phyloP scores from a whole-genome alignment of 2,113 vertebrate species.

The Podarcis cretensis region DNA sequence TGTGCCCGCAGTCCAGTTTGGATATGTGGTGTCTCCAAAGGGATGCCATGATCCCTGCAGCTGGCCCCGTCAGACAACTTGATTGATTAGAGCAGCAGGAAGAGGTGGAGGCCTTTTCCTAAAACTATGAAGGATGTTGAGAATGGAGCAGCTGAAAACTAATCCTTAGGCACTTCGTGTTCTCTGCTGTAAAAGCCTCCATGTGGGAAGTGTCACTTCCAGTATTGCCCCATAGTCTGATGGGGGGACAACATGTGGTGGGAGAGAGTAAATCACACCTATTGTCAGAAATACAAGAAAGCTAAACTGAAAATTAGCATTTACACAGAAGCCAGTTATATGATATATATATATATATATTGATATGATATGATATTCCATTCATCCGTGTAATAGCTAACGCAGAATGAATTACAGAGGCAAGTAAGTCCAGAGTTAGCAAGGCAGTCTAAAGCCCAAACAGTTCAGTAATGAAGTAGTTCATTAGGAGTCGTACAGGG shows the following conservation, averaged over 20 bases:
- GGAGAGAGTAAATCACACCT: neutral
- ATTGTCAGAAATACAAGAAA: neutral
- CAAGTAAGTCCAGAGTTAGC: neutral
- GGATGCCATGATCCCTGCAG: neutral
- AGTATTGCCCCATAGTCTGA: neutral
- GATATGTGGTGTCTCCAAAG: neutral
- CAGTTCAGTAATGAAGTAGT: conserved; percentile 4
- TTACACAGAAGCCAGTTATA: neutral
- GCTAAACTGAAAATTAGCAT: neutral
- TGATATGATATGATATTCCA: neutral
- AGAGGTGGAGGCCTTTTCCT: neutral
- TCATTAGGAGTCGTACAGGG: conserved; percentile 27
- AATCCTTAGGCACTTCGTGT: neutral
- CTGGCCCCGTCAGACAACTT: conserved; percentile 9
- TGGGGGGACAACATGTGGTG: neutral
- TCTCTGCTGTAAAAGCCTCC: neutral
- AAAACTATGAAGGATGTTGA: neutral
- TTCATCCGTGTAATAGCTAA: neutral
- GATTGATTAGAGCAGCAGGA: conserved; percentile 2
- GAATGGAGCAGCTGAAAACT: neutral
- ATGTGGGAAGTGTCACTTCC: neutral
- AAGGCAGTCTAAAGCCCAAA: neutral
- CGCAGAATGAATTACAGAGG: neutral
- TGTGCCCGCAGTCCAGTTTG: neutral
- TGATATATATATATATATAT: neutral